Conservation (phyloP, 2,113 vertebrate species). For the Danionella cerebrum region DNA sequence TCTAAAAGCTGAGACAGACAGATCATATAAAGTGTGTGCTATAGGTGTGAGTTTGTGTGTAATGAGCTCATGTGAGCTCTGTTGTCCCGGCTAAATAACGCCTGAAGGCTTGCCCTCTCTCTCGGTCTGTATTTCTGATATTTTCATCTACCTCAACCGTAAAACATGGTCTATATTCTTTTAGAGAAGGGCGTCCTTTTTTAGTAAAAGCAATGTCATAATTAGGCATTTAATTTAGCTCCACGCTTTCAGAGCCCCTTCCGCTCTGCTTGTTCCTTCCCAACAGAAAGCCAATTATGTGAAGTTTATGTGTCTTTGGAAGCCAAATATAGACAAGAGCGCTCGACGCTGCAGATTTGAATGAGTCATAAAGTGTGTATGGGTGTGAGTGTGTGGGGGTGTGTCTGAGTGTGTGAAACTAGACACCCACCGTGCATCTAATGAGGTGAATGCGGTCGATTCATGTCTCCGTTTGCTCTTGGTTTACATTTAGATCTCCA, state of each 20-base stretch:
- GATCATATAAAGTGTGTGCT: conserved; percentile 30
- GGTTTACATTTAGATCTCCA: neutral
- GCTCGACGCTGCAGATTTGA: conserved; percentile 19
- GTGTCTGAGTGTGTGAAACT: neutral
- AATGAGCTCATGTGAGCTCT: conserved; percentile 41
- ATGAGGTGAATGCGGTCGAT: neutral
- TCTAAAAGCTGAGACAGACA: conserved; percentile 22
- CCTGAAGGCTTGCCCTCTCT: conserved; percentile 11
- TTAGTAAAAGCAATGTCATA: conserved; percentile 34
- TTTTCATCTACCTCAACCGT: neutral
- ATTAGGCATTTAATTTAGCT: conserved; percentile 39
- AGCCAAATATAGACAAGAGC: conserved; percentile 35
- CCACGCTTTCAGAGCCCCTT: conserved; percentile 1
- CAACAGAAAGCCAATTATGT: conserved; percentile 22
- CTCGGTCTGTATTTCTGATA: neutral
- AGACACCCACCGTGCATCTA: conserved; percentile 9
- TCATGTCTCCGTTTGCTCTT: neutral
- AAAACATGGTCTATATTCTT: conserved; percentile 22
- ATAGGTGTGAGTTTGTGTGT: conserved; percentile 32
- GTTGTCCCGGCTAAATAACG: conserved; percentile 40
- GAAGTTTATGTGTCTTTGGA: conserved; percentile 24
- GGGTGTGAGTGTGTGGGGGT: neutral
- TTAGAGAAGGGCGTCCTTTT: conserved; percentile 5
- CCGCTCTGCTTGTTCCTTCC: neutral
- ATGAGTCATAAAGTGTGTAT: conserved; percentile 26